Percentiles rank a stretch among this genome's conserved stretches.
These are phyloP conservation scores for Campodea augens DNA, from an alignment of 1,140 invertebrate species.

Conservation along the genomic window DNA sequence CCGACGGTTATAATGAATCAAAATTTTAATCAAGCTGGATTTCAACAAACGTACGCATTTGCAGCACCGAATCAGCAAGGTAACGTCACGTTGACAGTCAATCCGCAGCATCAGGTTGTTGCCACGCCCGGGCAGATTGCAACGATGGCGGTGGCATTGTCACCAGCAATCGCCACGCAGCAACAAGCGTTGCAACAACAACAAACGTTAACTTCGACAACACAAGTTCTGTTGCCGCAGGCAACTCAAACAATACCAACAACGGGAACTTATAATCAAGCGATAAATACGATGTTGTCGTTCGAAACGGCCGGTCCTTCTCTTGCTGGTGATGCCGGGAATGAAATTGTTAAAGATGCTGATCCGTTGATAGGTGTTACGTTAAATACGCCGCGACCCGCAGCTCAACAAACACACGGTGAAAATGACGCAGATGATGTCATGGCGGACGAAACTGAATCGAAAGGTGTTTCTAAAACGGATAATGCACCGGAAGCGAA, in stretches of 20 bases:
- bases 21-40: conserved; percentile 11
- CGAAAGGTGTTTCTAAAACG: no score
- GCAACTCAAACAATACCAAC: conserved; percentile 2
- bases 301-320: background rate
- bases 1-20: conserved; percentile 16
- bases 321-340: background rate
- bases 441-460: no score
- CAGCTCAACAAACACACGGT: no score
- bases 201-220: background rate
- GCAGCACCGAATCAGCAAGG: background rate
- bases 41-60: conserved; percentile 11
- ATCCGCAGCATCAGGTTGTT: background rate
- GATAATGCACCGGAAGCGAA: no score
- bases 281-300: background rate
- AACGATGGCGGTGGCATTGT: background rate
- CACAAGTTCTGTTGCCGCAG: background rate
- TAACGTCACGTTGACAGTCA: background rate
- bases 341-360: background rate
- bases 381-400: background rate
- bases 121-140: background rate
- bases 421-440: no score
- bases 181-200: background rate
- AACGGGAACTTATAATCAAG: conserved; percentile 4
- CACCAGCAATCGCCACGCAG: background rate
- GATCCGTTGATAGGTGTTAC: background rate